Base-by-base conservation (phyloP, 2,113 vertebrate species). In the Rhinopomastus cyanomelas region DNA sequence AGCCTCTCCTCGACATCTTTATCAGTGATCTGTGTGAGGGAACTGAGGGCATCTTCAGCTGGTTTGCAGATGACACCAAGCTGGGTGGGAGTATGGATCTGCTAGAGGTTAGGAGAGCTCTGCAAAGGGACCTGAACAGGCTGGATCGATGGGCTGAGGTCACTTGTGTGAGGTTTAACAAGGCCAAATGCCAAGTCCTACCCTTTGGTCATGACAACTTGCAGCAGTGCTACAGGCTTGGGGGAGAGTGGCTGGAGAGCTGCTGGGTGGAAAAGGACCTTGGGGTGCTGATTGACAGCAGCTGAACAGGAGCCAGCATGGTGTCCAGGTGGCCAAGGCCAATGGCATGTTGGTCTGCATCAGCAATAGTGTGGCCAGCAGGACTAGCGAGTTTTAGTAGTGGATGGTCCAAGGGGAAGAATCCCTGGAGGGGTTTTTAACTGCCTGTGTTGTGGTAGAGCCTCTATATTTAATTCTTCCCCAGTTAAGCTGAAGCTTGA, bases 391-490 rank as follows among this genome's bases (percentile, higher is more conserved):
- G 57, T 49, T 18, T 66, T 77, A 62, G 57, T 3, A 64, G 36
- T 9, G 7, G 16, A 18, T 74, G 59, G 29, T 85, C 59, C 77
- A 88, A 56, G 21, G 22, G 49, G 9, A 89, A 78, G 53, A 84
- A 86, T 62, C 34, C 25, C 84, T 74, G 39, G 30, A 72, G 77
- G 59, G 53, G 22, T 66, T 77, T 88, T 66, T 74, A 62, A 42
- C n/a, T 68, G 55, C 39, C 48, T 52, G 13, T 32, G 19, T 48
- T 20, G 34, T 27, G 64, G 49, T 65, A 49, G 8, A 88, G 23
- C 39, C 52, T 34, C 74, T 61, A 29, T 9, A 57, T 68, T 75
- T 84, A 85, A 89, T 84, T 95, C 49, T 75, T 44, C 12, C 85
- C 65, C 64, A 37, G 42, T 90, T 73, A 92, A 81, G 48, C 5